phyloP scores from a whole-genome alignment of 2,888 invertebrate genomes.

The Cheilosia impressa region DNA sequence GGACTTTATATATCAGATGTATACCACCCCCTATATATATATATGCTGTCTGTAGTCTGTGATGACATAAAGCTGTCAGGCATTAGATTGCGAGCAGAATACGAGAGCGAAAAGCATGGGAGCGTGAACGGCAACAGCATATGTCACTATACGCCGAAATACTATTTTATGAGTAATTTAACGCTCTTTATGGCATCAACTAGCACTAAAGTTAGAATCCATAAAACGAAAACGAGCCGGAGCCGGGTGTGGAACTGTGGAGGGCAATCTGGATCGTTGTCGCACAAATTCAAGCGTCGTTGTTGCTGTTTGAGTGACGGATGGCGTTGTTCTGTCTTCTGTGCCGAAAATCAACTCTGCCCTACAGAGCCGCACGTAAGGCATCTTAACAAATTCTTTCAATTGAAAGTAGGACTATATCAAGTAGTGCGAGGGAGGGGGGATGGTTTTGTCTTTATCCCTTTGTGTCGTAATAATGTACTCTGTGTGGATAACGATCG shows the following conservation, averaged over 20 bases:
- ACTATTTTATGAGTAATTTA: slow-evolving; percentile 73
- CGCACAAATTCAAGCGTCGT: slow-evolving; percentile 25
- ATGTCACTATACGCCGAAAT: slow-evolving; percentile 51
- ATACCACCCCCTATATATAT: neutral
- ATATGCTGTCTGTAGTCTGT: slow-evolving; percentile 42
- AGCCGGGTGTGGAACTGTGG: slow-evolving; percentile 1
- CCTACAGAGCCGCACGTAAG: slow-evolving; percentile 24
- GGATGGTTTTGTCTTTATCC: slow-evolving; percentile 9
- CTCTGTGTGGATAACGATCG: slow-evolving; percentile 38
- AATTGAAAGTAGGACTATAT: slow-evolving; percentile 53
- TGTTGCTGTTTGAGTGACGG: slow-evolving; percentile 37
- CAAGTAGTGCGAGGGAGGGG: slow-evolving; percentile 21
- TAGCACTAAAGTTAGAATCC: slow-evolving; percentile 61
- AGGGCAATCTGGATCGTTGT: slow-evolving; percentile 26
- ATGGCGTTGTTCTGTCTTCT: slow-evolving; percentile 27
- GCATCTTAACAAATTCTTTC: slow-evolving; percentile 47
- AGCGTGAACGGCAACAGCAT: slow-evolving; percentile 63
- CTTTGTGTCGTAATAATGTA: slow-evolving; percentile 43
- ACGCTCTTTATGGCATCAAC: slow-evolving; percentile 69
- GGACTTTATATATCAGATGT: neutral
- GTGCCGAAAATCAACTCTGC: slow-evolving; percentile 45
- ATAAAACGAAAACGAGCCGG: slow-evolving; percentile 44
- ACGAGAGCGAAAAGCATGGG: slow-evolving; percentile 48
- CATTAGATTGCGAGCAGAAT: slow-evolving; percentile 67
- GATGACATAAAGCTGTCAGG: slow-evolving; percentile 58